Base-by-base conservation (phyloP, 1,140 invertebrate genomes). In the Leptinotarsa texana region DNA sequence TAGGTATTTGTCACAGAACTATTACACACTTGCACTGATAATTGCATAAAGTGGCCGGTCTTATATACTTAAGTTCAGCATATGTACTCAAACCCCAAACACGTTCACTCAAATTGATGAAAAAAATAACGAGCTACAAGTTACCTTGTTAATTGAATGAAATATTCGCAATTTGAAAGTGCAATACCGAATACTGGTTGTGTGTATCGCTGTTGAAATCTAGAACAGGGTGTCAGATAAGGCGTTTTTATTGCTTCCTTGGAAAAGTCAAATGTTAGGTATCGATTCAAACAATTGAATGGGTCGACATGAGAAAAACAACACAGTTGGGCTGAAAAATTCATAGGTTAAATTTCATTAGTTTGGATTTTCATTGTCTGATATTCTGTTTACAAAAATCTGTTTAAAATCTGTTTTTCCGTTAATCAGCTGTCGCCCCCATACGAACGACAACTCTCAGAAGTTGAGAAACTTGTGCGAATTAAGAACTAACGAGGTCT, bases 161-260 rank as follows among this genome's bases (percentile, higher is more conserved):
- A 74, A 68, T 74, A 72, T 65, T 65, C n/a, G 49, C 73, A 42
- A 74, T 74, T 74, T 68, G 73, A 74, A 74, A 74, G 73, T 74
- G 73, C 33, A 61, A 68, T 74, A 74, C 51, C 73, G 17, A 21
- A 22, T 21, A 65, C 63, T 27, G 21, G 57, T 62, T 65, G 18
- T 21, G 1, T 21, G 63, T 57, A 57, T 15, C n/a, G 51, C 51
- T 5, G 15, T 22, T 21, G 63, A 65, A 65, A 65, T 57, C 51
- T 65, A 11, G 63, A 27, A 65, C 63, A 65, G 15, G 15, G 17
- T 48, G 17, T 18, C 67, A 42, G 27, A 27, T 69, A 69, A 18
- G 27, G 42, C 13, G 18, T 69, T 49, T 69, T 42, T 42, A 69
- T 42, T 49, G 48, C 67, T 69, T 69, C 67, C 67, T 49, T 17